phyloP scores from a whole-genome alignment of 1,140 invertebrate species.

The Calosoma granatense region DNA sequence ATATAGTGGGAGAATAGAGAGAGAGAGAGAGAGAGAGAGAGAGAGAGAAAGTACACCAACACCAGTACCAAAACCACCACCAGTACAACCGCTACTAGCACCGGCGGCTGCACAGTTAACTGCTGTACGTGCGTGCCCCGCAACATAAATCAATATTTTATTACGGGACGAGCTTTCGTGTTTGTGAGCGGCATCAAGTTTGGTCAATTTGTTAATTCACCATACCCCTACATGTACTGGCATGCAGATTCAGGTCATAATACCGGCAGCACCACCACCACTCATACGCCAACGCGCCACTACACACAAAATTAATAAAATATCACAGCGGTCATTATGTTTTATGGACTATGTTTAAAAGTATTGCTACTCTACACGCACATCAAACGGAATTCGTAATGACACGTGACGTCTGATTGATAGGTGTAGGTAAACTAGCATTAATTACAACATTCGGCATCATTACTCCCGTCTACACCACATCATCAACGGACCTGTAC shows the following conservation, averaged over 20 bases:
- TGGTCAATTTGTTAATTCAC: neutral
- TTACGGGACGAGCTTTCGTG: neutral
- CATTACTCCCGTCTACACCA: neutral
- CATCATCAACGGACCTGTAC: too few relatives aligned
- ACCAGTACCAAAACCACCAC: too few relatives aligned
- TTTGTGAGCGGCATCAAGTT: neutral
- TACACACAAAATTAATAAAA: neutral
- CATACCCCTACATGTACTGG: neutral
- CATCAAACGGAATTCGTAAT: neutral
- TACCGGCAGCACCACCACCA: too few relatives aligned
- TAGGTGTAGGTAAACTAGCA: neutral
- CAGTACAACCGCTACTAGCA: neutral
- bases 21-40: too few relatives aligned
- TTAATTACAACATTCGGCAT: neutral
- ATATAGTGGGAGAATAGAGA: too few relatives aligned
- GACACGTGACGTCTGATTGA: neutral
- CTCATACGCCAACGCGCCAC: neutral
- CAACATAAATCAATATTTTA: slow-evolving; percentile 15
- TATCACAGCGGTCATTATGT: neutral
- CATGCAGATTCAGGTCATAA: neutral
- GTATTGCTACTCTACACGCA: too few relatives aligned
- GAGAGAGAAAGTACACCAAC: neutral
- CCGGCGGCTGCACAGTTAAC: too few relatives aligned
- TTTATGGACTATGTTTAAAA: neutral
- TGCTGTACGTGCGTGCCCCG: slow-evolving; percentile 2